Conservation (phyloP, 2,113 vertebrate genomes). For the Aegotheles bennettii region DNA sequence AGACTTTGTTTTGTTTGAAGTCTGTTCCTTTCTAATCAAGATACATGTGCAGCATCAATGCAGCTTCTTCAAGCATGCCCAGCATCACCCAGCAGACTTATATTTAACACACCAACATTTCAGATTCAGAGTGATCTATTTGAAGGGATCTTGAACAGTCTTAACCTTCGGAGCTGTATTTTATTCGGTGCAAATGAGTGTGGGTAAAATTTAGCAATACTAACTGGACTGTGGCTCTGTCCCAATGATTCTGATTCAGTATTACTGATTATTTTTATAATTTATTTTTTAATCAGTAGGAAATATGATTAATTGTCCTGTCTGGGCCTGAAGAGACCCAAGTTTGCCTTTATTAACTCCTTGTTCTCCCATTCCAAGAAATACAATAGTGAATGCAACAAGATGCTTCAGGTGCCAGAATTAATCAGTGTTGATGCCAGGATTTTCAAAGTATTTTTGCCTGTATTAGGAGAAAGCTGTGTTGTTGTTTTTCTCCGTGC, state of each 20-base stretch:
- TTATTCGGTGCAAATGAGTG: not conserved
- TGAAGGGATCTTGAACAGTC: not conserved
- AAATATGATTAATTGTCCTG: not conserved
- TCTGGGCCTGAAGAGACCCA: not conserved
- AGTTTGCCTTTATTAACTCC: constrained; percentile 14
- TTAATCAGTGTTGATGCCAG: not conserved
- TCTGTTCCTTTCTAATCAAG: not conserved
- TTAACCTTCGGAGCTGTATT: not conserved
- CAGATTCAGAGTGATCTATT: not conserved
- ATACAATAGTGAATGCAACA: not conserved
- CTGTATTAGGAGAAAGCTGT: not conserved
- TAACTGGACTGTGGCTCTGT: not conserved
- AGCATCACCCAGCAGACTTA: not conserved
- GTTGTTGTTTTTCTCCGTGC: not conserved
- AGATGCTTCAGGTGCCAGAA: not conserved
- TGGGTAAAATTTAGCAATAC: not conserved
- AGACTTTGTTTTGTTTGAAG: constrained; percentile 8
- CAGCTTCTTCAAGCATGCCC: not conserved
- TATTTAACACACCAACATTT: not conserved
- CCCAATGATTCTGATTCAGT: not conserved
- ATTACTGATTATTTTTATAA: not conserved
- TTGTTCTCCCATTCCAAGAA: not conserved
- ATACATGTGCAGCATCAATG: not conserved
- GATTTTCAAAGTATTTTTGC: not conserved
- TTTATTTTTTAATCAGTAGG: constrained; percentile 6